phyloP scores from a whole-genome alignment of 30 jellyfish, hydroid and myxozoan genomes.

The Cassiopea andromeda region DNA sequence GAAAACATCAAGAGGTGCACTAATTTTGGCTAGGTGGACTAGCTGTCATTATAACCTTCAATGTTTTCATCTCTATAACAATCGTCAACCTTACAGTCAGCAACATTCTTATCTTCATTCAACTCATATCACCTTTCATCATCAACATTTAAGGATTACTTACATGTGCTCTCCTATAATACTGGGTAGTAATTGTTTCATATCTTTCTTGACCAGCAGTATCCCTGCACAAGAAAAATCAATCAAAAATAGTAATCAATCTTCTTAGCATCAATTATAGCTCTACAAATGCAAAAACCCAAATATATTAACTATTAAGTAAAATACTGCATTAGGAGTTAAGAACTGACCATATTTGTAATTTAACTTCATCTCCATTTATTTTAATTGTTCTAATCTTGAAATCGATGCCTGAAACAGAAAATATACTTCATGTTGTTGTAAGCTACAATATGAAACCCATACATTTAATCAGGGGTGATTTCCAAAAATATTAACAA shows the following conservation, averaged over 20 bases:
- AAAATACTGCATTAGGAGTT: too few relatives aligned
- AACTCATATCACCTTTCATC: not conserved
- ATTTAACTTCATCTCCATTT: constrained; percentile 85
- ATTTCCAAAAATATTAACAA: too few relatives aligned
- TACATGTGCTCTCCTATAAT: constrained; percentile 98
- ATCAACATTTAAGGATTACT: not conserved
- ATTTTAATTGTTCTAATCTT: constrained; percentile 79
- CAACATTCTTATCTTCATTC: not conserved
- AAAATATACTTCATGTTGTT: not conserved
- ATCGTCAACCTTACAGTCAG: not conserved
- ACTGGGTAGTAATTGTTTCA: constrained; percentile 98
- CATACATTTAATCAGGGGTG: not conserved
- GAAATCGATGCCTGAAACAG: constrained; percentile 91
- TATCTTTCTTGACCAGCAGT: constrained; percentile 99
- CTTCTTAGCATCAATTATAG: not conserved
- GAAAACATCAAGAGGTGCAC: not conserved
- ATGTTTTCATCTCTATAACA: not conserved
- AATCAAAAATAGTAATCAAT: not conserved
- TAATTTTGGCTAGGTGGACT: not conserved
- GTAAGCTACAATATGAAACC: not conserved
- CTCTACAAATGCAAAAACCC: not conserved
- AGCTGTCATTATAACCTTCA: not conserved
- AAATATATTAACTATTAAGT: too few relatives aligned
- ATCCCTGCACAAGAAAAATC: constrained; percentile 68
- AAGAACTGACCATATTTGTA: constrained; percentile 87